Conservation (phyloP, 1,140 invertebrate genomes). For the Diplogasteroides magnus region DNA sequence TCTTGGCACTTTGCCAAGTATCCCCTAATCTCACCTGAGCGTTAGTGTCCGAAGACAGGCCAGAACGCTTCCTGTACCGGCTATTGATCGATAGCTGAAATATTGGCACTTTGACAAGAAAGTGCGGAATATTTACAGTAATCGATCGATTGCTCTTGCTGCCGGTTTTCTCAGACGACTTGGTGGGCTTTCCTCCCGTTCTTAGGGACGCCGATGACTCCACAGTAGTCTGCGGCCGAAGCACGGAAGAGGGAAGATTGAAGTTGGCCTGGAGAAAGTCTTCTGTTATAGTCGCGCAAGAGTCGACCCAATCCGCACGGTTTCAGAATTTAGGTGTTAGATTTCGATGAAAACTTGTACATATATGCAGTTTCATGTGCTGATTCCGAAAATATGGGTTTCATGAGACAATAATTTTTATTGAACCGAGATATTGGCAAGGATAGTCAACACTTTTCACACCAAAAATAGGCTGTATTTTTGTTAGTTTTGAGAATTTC, state of each 20-base stretch:
- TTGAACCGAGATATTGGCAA: too few species aligned
- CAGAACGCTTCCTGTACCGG: background rate
- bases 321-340: too few species aligned
- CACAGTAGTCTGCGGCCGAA: slow-evolving; percentile 17
- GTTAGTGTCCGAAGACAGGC: background rate
- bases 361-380: too few species aligned
- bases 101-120: background rate
- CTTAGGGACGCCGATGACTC: slow-evolving; percentile 16
- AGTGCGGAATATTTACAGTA: slow-evolving; percentile 12
- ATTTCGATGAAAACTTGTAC: too few species aligned
- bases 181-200: slow-evolving; percentile 8
- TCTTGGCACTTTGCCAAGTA: slow-evolving; percentile 11
- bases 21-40: slow-evolving; percentile 17
- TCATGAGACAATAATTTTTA: too few species aligned
- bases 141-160: slow-evolving; percentile 32
- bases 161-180: slow-evolving; percentile 20
- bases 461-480: too few species aligned
- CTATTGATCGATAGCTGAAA: slow-evolving; percentile 19
- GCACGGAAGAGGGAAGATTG: slow-evolving; percentile 19
- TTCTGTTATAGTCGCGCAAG: background rate
- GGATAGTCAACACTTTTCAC: too few species aligned
- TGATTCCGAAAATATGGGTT: too few species aligned
- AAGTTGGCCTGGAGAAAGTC: slow-evolving; percentile 11
- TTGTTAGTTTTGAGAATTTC: too few species aligned
- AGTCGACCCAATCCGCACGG: background rate